A percentile compares a stretch with the other conserved stretches of the same genome.
phyloP scores from a whole-genome alignment of 2,888 invertebrate genomes.

The Lepidochitona cinerea region DNA sequence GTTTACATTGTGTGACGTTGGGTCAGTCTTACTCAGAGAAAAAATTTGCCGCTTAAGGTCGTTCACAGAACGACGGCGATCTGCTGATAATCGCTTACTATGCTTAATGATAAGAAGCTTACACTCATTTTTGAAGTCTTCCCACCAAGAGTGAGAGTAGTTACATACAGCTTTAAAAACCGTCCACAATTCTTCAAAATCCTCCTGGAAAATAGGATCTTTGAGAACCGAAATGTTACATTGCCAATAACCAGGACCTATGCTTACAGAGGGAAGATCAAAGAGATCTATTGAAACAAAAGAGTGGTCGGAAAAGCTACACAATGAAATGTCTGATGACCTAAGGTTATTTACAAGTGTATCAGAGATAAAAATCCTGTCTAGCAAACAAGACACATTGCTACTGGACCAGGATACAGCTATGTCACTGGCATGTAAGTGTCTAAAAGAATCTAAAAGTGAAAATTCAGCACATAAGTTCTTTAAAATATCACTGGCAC shows the following conservation, averaged over 20 bases:
- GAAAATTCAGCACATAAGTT: constrained; percentile 1
- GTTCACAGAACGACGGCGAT: background rate
- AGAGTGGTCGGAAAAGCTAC: constrained; percentile 4
- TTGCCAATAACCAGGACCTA: background rate
- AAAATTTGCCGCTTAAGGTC: background rate
- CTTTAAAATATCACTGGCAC: background rate
- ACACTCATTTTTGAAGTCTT: background rate
- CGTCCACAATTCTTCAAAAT: background rate
- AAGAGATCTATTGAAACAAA: background rate
- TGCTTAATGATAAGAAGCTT: background rate
- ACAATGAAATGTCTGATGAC: background rate
- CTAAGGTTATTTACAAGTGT: background rate
- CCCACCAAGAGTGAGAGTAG: too few relatives aligned
- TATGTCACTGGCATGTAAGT: background rate
- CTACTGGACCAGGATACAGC: background rate
- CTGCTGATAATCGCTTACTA: background rate
- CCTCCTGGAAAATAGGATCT: background rate
- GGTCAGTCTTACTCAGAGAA: background rate
- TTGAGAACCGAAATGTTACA: background rate
- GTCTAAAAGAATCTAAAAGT: constrained; percentile 1
- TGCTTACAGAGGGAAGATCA: background rate
- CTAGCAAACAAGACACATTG: constrained; percentile 1
- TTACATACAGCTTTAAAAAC: background rate
- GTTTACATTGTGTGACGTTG: background rate
- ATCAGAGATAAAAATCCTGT: constrained; percentile 8